phyloP scores from a whole-genome alignment of 1,140 invertebrate species.

The Drosophila parabipectinata region DNA sequence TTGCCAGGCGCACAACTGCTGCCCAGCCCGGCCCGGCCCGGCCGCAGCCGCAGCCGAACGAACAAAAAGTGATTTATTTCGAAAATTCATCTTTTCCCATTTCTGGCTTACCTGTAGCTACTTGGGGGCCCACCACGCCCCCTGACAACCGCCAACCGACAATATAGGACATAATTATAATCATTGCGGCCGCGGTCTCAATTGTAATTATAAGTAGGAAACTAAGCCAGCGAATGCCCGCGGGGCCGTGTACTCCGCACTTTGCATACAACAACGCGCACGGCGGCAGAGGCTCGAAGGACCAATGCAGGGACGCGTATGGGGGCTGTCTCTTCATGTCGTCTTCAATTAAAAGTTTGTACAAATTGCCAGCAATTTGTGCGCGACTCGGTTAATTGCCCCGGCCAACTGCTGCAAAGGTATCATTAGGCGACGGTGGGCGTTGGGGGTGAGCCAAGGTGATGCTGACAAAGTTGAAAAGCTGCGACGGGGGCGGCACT shows the following conservation, averaged over 20 bases:
- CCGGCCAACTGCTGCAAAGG: slow-evolving; percentile 46
- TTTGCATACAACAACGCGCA: slow-evolving; percentile 71
- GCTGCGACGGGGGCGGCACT: background rate
- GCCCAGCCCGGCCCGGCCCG: slow-evolving; percentile 20
- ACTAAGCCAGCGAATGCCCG: slow-evolving; percentile 67
- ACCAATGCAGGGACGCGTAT: slow-evolving; percentile 35
- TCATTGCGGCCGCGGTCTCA: slow-evolving; percentile 70
- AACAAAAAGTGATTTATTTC: slow-evolving; percentile 76
- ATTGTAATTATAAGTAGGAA: slow-evolving; percentile 77
- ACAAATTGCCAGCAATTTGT: slow-evolving; percentile 69
- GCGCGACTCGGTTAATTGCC: slow-evolving; percentile 69
- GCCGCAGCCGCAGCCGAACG: slow-evolving; percentile 14
- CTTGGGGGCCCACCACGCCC: slow-evolving; percentile 33
- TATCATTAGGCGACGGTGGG: slow-evolving; percentile 24
- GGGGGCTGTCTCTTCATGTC: slow-evolving; percentile 60
- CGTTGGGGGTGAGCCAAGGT: background rate
- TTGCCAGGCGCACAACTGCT: slow-evolving; percentile 52
- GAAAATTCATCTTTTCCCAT: slow-evolving; percentile 39
- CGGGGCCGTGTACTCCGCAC: slow-evolving; percentile 61
- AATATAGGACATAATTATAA: slow-evolving; percentile 79
- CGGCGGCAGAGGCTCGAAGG: slow-evolving; percentile 29
- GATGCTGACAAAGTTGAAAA: slow-evolving; percentile 26
- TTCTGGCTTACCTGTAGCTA: slow-evolving; percentile 65
- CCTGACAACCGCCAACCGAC: slow-evolving; percentile 13
- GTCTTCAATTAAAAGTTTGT: slow-evolving; percentile 79